Evolutionary conservation across 2,888 invertebrate species (phyloP).

Genomic region (Xanthostigma xanthostigma): DNA sequence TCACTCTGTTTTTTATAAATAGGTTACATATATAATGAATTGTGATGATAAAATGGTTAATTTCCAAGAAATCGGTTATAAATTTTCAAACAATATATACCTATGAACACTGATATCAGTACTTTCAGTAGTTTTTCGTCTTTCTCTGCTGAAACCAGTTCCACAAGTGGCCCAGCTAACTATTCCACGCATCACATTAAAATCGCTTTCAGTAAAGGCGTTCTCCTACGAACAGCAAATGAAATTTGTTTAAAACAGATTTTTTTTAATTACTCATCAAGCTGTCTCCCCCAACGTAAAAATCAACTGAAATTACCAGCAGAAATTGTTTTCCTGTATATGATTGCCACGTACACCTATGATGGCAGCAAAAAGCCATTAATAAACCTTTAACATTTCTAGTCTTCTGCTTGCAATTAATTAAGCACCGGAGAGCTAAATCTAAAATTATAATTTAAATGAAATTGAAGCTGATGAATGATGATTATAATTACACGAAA

Average conservation of each 20-base stretch:
- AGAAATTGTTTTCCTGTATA: slow-evolving; percentile 56
- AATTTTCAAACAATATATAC: too few species aligned
- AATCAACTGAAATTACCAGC: slow-evolving; percentile 21
- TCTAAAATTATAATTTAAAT: slow-evolving; percentile 31
- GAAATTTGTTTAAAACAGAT: background rate
- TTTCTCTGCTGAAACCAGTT: slow-evolving; percentile 40
- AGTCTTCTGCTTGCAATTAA: slow-evolving; percentile 25
- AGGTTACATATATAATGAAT: too few species aligned
- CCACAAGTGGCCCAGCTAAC: slow-evolving; percentile 88
- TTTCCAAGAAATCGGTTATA: too few species aligned
- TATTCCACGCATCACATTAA: slow-evolving; percentile 62
- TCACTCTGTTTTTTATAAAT: too few species aligned
- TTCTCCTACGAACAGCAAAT: slow-evolving; percentile 29
- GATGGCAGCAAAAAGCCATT: slow-evolving; percentile 84
- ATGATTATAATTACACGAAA: background rate
- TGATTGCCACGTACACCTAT: slow-evolving; percentile 57
- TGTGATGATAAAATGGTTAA: too few species aligned
- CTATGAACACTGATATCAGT: too few species aligned
- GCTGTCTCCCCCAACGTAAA: too few species aligned
- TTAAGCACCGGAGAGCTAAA: slow-evolving; percentile 54
- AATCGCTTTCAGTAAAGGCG: slow-evolving; percentile 44
- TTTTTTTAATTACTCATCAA: background rate
- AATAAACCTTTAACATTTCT: slow-evolving; percentile 39
- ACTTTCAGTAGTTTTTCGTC: slow-evolving; percentile 14
- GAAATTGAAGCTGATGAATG: background rate